Conservation (phyloP, 2,113 vertebrate species). For the Cheirogaleus medius region DNA sequence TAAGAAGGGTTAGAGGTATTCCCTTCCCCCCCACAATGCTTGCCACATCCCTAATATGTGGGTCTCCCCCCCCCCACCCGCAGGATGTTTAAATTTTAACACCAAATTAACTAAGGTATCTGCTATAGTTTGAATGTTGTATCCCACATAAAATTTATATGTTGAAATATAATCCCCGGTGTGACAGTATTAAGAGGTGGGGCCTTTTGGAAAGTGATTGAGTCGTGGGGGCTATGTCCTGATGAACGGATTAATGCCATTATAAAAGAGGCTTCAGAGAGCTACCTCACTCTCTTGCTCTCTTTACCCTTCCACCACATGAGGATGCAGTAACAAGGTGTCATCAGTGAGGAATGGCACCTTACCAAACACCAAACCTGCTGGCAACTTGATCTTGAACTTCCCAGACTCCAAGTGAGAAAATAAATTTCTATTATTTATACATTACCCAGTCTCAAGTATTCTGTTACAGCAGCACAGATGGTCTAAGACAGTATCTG, state of each 20-base stretch:
- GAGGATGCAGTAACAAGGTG: background rate
- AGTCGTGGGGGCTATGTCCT: background rate
- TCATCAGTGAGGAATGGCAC: background rate
- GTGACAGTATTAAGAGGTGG: background rate
- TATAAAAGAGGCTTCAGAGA: background rate
- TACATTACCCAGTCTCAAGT: background rate
- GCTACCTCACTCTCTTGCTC: background rate
- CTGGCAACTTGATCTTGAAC: background rate
- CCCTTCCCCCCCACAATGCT: too few relatives aligned
- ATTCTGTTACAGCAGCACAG: background rate
- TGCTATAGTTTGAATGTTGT: background rate
- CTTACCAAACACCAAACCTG: background rate
- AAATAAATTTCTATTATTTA: background rate
- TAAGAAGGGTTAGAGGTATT: too few relatives aligned
- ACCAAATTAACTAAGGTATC: background rate
- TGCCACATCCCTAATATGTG: too few relatives aligned
- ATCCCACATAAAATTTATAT: background rate
- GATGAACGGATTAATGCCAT: background rate
- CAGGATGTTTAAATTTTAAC: constrained; percentile 9
- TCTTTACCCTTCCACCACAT: background rate
- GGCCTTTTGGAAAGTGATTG: background rate
- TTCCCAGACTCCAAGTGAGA: background rate
- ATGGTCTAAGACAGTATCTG: background rate
- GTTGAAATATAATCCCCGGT: background rate
- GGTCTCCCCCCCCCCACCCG: too few relatives aligned